Percentiles rank a stretch among this genome's conserved stretches.
Conservation (phyloP, 1,140 invertebrate species). For the Temnothorax longispinosus region DNA sequence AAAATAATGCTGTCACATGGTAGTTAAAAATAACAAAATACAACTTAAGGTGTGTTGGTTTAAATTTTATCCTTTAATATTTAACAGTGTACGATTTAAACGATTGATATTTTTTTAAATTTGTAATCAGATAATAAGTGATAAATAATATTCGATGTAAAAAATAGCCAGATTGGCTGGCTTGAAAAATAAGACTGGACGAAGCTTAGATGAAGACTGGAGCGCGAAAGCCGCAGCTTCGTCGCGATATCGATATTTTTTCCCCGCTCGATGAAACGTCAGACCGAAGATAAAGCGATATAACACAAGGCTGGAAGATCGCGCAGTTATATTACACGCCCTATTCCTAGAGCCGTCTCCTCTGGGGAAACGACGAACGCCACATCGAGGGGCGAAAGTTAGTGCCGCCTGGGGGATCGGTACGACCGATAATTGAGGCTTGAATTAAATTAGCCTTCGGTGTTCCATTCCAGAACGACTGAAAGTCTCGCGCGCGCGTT, state of each 20-base stretch:
- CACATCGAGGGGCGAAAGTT: slow-evolving; percentile 62
- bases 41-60: no score
- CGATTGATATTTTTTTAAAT: neutral
- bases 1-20: no score
- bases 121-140: neutral
- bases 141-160: slow-evolving; percentile 1
- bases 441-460: slow-evolving; percentile 77
- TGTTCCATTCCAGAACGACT: slow-evolving; percentile 65
- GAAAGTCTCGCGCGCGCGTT: slow-evolving; percentile 57
- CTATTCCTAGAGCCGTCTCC: slow-evolving; percentile 21
- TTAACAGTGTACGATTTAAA: no score
- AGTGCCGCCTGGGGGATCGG: slow-evolving; percentile 66
- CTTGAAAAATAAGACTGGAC: neutral
- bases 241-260: slow-evolving; percentile 28
- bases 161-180: neutral
- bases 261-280: slow-evolving; percentile 71
- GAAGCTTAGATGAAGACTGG: neutral
- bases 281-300: slow-evolving; percentile 70
- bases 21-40: no score
- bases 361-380: slow-evolving; percentile 11
- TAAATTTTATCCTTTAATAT: no score
- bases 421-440: slow-evolving; percentile 77
- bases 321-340: slow-evolving; percentile 51
- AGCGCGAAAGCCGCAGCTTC: neutral
- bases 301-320: slow-evolving; percentile 5